Evolutionary conservation across 1,140 invertebrate species (phyloP).

Genomic region (Centruroides vittatus): DNA sequence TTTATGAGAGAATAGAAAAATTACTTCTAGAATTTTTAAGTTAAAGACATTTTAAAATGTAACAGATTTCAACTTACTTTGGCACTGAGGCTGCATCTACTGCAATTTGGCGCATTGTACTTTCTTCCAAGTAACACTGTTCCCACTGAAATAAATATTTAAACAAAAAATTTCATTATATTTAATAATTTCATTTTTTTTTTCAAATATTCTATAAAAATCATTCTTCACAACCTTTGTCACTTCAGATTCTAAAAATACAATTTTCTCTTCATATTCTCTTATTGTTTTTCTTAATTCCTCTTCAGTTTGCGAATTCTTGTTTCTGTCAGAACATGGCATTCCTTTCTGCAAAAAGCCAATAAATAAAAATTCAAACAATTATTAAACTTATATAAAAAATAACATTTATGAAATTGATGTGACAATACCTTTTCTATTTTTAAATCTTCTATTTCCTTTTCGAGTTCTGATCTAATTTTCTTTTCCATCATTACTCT

Average conservation of each 20-base stretch:
- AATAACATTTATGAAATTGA: too few relatives aligned
- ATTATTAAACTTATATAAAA: too few relatives aligned
- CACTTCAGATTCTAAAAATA: slow-evolving; percentile 63
- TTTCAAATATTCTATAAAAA: not conserved
- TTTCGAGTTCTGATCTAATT: slow-evolving; percentile 59
- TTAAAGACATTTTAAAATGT: too few relatives aligned
- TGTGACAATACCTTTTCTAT: slow-evolving; percentile 16
- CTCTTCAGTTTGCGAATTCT: not conserved
- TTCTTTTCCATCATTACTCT: slow-evolving; percentile 60
- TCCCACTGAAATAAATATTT: slow-evolving; percentile 43
- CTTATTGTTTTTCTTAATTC: slow-evolving; percentile 31
- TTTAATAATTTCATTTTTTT: slow-evolving; percentile 3
- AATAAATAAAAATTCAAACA: too few relatives aligned
- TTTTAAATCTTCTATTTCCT: slow-evolving; percentile 48
- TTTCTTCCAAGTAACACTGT: slow-evolving; percentile 72
- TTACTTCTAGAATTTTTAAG: too few relatives aligned
- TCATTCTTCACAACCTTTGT: slow-evolving; percentile 37
- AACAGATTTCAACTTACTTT: slow-evolving; percentile 39
- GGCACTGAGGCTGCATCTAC: slow-evolving; percentile 70
- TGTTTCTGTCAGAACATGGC: not conserved
- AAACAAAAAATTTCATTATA: not conserved
- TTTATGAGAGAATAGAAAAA: too few relatives aligned
- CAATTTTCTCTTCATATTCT: slow-evolving; percentile 63
- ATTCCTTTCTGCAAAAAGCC: too few relatives aligned
- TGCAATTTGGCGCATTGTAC: slow-evolving; percentile 61